These are phyloP conservation scores for Tangara arthus DNA, from an alignment of 2,797 vertebrate genomes.

Conservation along the genomic window DNA sequence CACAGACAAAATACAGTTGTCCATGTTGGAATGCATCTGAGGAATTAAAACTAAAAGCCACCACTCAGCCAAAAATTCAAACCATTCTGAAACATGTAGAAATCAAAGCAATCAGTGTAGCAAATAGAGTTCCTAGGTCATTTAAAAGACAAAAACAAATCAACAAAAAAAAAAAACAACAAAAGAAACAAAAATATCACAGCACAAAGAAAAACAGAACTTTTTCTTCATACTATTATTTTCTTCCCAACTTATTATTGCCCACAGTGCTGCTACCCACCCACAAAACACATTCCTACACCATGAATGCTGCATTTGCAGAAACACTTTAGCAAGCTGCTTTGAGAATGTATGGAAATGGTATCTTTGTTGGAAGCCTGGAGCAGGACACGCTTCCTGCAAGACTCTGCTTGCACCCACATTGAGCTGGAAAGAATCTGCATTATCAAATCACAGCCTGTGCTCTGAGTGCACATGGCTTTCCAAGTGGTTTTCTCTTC, in stretches of 20 bases:
- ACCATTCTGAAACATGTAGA: neutral
- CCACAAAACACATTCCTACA: conserved; percentile 2
- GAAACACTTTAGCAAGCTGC: conserved; percentile 2
- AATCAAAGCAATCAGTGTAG: neutral
- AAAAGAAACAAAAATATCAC: neutral
- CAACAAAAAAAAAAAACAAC: neutral
- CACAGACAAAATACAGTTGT: neutral
- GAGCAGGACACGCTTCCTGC: neutral
- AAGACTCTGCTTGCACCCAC: conserved; percentile 20
- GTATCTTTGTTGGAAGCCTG: neutral
- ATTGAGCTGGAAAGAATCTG: conserved; percentile 15
- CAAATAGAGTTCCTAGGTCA: neutral
- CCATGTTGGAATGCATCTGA: neutral
- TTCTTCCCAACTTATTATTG: neutral
- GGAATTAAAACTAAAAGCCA: neutral
- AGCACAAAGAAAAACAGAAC: neutral
- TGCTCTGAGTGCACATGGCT: neutral
- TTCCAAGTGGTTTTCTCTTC: neutral
- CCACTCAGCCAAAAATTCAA: neutral
- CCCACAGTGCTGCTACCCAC: neutral
- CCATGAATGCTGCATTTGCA: neutral
- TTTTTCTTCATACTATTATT: neutral
- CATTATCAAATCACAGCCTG: neutral
- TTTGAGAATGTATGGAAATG: neutral
- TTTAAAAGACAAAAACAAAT: neutral